A percentile compares a stretch with the other conserved stretches of the same genome.
Evolutionary conservation across 2,888 invertebrate species (phyloP).

Genomic region (Emmelina monodactyla): DNA sequence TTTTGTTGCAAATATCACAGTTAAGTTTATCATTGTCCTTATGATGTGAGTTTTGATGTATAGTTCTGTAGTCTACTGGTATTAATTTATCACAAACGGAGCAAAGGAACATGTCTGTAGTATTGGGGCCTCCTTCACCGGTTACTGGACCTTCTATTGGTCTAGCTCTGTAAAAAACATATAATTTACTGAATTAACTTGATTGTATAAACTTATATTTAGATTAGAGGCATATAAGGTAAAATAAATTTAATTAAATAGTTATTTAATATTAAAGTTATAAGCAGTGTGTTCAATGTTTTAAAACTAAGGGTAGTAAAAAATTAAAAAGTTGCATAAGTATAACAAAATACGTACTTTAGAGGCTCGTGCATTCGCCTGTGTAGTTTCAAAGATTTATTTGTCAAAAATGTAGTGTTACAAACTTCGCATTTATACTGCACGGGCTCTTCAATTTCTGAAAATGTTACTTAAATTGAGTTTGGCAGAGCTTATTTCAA

Average conservation of each 20-base stretch:
- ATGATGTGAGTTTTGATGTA: slow-evolving; percentile 77
- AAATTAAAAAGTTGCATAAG: too few species aligned
- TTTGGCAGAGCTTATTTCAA: neutral
- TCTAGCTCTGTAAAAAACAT: slow-evolving; percentile 26
- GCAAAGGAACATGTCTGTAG: slow-evolving; percentile 45
- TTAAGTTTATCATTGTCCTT: slow-evolving; percentile 56
- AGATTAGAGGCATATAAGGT: too few species aligned
- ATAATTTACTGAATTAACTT: too few species aligned
- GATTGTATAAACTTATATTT: too few species aligned
- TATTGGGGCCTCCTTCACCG: slow-evolving; percentile 25
- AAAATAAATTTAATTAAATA: too few species aligned
- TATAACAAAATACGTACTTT: slow-evolving; percentile 50
- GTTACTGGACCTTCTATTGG: slow-evolving; percentile 54
- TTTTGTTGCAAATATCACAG: slow-evolving; percentile 76
- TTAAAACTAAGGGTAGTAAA: too few species aligned
- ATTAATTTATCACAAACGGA: slow-evolving; percentile 60
- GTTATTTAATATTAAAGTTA: too few species aligned
- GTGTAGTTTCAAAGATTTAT: slow-evolving; percentile 73
- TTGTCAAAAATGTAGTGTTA: slow-evolving; percentile 71
- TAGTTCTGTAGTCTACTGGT: slow-evolving; percentile 46
- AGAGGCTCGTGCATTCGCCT: slow-evolving; percentile 78
- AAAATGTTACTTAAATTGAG: slow-evolving; percentile 13
- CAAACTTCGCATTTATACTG: slow-evolving; percentile 72
- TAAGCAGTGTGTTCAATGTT: too few species aligned
- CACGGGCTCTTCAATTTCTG: slow-evolving; percentile 17